Conservation (phyloP, 2,113 vertebrate genomes). For the Boleophthalmus pectinirostris region DNA sequence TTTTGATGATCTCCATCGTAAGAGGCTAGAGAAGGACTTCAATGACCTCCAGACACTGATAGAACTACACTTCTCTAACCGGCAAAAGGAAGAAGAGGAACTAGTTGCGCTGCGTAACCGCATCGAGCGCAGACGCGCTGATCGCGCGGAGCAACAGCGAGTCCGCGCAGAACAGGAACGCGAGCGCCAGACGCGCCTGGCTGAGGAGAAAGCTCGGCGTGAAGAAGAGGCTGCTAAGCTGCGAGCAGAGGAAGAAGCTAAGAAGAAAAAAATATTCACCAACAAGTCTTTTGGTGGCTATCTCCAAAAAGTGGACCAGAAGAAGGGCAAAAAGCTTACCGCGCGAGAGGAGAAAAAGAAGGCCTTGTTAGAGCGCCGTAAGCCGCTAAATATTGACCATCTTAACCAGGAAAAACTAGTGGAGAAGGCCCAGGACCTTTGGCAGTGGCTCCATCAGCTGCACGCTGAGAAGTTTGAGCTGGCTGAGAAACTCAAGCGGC, state of each 20-base stretch:
- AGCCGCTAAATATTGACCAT: constrained; percentile 81
- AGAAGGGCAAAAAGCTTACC: constrained; percentile 79
- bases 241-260: constrained; percentile 88
- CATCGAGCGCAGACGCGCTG: constrained; percentile 87
- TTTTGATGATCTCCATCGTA: constrained; percentile 96
- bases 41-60: constrained; percentile 92
- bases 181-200: constrained; percentile 84
- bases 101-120: constrained; percentile 86
- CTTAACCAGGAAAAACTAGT: constrained; percentile 79
- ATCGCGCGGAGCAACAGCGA: constrained; percentile 91
- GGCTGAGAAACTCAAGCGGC: constrained; percentile 90
- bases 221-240: constrained; percentile 90
- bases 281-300: constrained; percentile 83
- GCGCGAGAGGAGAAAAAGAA: constrained; percentile 83
- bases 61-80: constrained; percentile 88
- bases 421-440: constrained; percentile 91
- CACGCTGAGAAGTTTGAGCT: constrained; percentile 94
- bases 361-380: constrained; percentile 74
- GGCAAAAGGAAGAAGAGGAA: constrained; percentile 97
- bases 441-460: constrained; percentile 86
- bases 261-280: constrained; percentile 93
- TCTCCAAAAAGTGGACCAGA: constrained; percentile 79
- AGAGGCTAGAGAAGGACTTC: constrained; percentile 93
- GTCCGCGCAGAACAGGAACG: constrained; percentile 87
- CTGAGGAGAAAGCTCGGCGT: constrained; percentile 86